Base-by-base conservation (phyloP, 2,888 invertebrate genomes). In the Nemapogon koenigi region DNA sequence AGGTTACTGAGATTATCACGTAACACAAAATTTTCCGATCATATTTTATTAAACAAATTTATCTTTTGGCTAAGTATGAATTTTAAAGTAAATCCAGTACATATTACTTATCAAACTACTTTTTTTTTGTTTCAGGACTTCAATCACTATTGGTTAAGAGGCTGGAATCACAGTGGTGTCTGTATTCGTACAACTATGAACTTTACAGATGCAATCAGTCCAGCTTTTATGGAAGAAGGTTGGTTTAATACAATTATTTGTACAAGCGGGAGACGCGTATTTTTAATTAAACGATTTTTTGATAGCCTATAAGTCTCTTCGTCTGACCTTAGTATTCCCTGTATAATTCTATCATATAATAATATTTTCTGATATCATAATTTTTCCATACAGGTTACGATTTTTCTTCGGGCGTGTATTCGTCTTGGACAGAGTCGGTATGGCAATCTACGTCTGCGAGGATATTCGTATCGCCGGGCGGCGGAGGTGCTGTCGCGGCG, bases 341-440 rank as follows among this genome's bases (percentile, higher is more conserved):
- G n/a, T n/a, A n/a, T n/a, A n/a, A n/a, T n/a, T n/a, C n/a, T n/a
- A n/a, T 22, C 22, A 22, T 22, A 8, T 22, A 22, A 22, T 8
- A 22, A 6, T 7, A 22, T 22, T 22, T 22, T 22, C 6, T 22
- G 8, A 22, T 22, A 7, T 6, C 8, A 7, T 22, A 35, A 30
- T 32, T 30, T 33, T 16, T 48, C n/a, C n/a, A n/a, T n/a, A n/a
- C n/a, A 91, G 90, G 83, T 53, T 92, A 92, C 56, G 83, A 91
- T 55, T 86, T 89, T 84, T 70, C 81, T 14, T 90, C 91, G 0
- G 87, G 88, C 10, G 47, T 80, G 49, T 95, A 88, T 63, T 92
- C 94, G 3, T 87, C 92, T 8, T 94, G 94, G 94, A 87, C 92
- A 14, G 94, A 94, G 78, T 93, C 93, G 0, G 85, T 90, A 28